Evolutionary conservation across 2,797 vertebrate species (phyloP).

Genomic region (Alosa sapidissima): DNA sequence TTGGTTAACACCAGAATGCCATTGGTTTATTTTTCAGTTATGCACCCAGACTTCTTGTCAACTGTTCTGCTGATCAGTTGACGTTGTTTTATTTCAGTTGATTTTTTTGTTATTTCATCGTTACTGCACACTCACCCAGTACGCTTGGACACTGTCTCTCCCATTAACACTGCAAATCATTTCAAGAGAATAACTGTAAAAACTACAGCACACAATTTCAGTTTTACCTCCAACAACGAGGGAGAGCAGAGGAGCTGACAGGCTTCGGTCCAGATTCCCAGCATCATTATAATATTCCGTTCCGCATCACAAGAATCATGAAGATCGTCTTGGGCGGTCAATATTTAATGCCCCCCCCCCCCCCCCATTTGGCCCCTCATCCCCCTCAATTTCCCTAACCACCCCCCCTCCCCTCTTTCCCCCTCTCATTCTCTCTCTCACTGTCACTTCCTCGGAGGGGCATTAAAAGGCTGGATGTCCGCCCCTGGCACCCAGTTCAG

Average conservation of each 20-base stretch:
- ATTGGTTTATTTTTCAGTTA: not conserved
- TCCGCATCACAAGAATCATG: slow-evolving; percentile 62
- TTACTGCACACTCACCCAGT: not conserved
- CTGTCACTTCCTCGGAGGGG: slow-evolving; percentile 69
- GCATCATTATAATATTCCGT: slow-evolving; percentile 50
- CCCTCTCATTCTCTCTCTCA: slow-evolving; percentile 46
- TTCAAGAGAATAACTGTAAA: not conserved
- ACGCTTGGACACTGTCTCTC: not conserved
- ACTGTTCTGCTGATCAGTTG: not conserved
- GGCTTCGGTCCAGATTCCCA: slow-evolving; percentile 60
- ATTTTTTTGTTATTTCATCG: not conserved
- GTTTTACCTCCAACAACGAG: not conserved
- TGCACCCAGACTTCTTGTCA: not conserved
- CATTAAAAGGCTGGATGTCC: slow-evolving; percentile 73
- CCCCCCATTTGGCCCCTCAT: too few relatives aligned
- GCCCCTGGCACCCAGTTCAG: slow-evolving; percentile 77
- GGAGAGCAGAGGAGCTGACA: not conserved
- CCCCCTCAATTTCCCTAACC: not conserved
- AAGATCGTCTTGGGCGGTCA: slow-evolving; percentile 52
- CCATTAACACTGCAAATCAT: not conserved
- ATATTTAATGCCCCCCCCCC: slow-evolving; percentile 8
- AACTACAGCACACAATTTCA: not conserved
- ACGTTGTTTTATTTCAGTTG: not conserved
- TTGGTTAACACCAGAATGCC: not conserved
- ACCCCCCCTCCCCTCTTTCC: not conserved